Evolutionary conservation across 2,113 vertebrate genomes (phyloP), one percentile per base, ranked within the genome.

Genomic region (Trochalopteron elliotii): DNA sequence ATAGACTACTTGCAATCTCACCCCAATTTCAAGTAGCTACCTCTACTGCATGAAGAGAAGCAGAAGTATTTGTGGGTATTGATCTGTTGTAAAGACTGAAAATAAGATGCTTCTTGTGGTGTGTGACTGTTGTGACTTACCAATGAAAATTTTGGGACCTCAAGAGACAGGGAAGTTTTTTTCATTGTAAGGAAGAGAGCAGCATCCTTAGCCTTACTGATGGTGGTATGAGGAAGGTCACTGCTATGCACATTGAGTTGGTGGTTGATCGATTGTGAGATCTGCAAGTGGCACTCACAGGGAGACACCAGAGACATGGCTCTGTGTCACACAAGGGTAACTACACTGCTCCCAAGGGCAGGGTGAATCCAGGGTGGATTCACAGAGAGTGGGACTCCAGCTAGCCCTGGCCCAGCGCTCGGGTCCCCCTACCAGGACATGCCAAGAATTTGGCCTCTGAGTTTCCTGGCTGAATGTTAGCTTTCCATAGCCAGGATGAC

Each of bases 201-300:
- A 71, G 37, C 74, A 63, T 59, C 74, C 31, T 63, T 30, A 30
- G 21, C 55, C 19, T 60, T n/a, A 11, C 12, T 49, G 49, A 3
- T 33, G 70, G 37, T 1, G 2, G 12, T 10, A 28, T 23, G 67
- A 87, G 67, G 70, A 75, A 49, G 53, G 40, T n/a, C 56, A 8
- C 27, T 49, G 44, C 42, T 35, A 0, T 1, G 5, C 22, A 3
- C 17, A 0, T 8, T 44, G 71, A 9, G 24, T 12, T 69, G 28
- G 20, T 59, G 50, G 5, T 30, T 33, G 60, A 25, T 45, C 27
- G 23, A 0, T 11, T 23, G 33, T 35, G 57, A 50, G 9, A 63
- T 3, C 33, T 83, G 71, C 57, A 47, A 39, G 30, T 13, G 50
- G 12, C 27, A 9, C 12, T 55, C 10, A 7, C 2, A 1, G 14